Conservation (phyloP, 2,113 vertebrate genomes). For the Gymnogyps californianus region DNA sequence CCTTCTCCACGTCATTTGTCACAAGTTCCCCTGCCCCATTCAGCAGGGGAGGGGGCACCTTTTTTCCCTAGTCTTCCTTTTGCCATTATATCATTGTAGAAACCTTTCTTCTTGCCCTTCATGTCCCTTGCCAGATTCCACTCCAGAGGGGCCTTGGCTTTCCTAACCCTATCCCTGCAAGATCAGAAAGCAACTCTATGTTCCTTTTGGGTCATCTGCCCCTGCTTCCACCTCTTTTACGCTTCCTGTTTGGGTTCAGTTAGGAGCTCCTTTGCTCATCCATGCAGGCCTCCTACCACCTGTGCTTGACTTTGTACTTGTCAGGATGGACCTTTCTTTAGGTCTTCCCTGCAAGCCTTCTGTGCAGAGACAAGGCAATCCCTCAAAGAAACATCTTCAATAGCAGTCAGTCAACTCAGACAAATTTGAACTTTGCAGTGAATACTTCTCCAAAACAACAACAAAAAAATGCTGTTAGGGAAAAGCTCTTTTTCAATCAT, state of each 20-base stretch:
- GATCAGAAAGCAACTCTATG: background rate
- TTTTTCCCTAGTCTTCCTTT: background rate
- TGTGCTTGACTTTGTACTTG: background rate
- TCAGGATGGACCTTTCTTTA: background rate
- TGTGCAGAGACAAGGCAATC: background rate
- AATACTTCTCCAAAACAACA: background rate
- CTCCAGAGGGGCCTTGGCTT: background rate
- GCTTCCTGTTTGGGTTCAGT: background rate
- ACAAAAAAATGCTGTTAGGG: background rate
- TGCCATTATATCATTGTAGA: background rate
- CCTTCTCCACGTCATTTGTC: background rate
- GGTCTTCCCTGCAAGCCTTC: background rate
- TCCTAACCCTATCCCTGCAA: background rate
- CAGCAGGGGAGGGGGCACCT: accelerated
- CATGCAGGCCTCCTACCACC: background rate
- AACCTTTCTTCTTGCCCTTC: background rate
- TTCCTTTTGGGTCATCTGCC: background rate
- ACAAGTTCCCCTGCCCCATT: background rate
- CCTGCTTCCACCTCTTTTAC: background rate
- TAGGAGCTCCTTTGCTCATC: background rate
- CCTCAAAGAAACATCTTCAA: background rate
- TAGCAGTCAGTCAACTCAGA: background rate
- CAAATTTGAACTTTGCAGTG: background rate
- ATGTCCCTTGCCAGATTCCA: background rate
- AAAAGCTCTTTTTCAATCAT: background rate